Conservation (phyloP, 1,140 invertebrate species). For the Drosophila busckii region DNA sequence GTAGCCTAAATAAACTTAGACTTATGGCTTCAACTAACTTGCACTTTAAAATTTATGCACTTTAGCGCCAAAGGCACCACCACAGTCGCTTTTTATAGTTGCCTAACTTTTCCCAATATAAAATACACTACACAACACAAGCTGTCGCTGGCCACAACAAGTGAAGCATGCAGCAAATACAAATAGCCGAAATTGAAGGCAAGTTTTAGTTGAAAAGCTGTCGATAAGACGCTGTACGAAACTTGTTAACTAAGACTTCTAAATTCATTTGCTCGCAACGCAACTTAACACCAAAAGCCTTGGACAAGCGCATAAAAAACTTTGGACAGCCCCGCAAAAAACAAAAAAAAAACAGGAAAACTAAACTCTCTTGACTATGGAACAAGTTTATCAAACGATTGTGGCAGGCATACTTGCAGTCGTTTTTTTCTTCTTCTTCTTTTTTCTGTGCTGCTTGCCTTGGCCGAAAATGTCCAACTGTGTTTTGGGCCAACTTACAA, state of each 20-base stretch:
- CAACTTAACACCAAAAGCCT: constrained; percentile 64
- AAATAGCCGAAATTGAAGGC: too few species aligned
- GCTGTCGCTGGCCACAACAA: constrained; percentile 18
- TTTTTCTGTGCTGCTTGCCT: constrained; percentile 13
- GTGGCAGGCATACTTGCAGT: constrained; percentile 30
- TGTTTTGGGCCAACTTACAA: constrained; percentile 52
- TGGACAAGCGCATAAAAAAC: constrained; percentile 44
- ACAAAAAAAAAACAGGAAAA: constrained; percentile 8
- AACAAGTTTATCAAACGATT: constrained; percentile 65
- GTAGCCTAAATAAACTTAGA: too few species aligned
- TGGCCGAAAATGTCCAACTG: constrained; percentile 54
- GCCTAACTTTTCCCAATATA: constrained; percentile 31
- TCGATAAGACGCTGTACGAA: constrained; percentile 45
- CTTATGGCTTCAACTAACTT: too few species aligned
- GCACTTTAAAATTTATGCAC: too few species aligned
- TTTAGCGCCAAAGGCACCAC: too few species aligned
- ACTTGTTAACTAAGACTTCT: constrained; percentile 76
- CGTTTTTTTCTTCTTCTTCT: constrained; percentile 14
- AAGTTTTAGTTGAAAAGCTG: constrained; percentile 59
- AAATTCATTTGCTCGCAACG: constrained; percentile 68
- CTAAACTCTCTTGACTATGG: constrained; percentile 17
- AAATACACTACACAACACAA: constrained; percentile 47
- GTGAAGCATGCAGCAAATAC: constrained; percentile 24
- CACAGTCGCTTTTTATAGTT: too few species aligned
- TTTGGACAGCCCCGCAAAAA: constrained; percentile 12